Evolutionary conservation across 2,888 invertebrate genomes (phyloP).

Genomic region (Cataglyphis cursor): DNA sequence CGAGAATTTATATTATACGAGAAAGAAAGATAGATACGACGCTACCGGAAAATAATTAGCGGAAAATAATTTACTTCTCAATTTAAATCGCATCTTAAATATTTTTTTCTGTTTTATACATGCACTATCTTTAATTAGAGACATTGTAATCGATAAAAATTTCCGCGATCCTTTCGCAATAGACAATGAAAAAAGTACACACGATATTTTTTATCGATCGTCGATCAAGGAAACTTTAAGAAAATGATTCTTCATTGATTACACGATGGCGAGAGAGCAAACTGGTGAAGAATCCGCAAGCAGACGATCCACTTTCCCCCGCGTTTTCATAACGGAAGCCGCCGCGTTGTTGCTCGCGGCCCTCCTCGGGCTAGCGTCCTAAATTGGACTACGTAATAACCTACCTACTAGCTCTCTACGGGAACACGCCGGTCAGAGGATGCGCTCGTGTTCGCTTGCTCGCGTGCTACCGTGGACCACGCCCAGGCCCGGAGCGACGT

Average conservation of each 20-base stretch:
- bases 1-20: neutral
- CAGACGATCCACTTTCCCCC: conserved; percentile 6
- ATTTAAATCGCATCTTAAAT: neutral
- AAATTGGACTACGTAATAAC: conserved; percentile 83
- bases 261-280: neutral
- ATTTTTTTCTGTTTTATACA: neutral
- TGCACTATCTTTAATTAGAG: neutral
- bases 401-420: conserved; percentile 65
- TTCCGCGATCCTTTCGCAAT: neutral
- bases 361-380: conserved; percentile 67
- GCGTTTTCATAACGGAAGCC: conserved; percentile 36
- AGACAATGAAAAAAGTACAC: neutral
- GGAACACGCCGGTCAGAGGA: conserved; percentile 34
- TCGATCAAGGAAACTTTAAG: neutral
- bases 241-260: neutral
- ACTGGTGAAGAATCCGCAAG: neutral
- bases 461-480: conserved; percentile 82
- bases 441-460: conserved; percentile 43
- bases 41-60: neutral
- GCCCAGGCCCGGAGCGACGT: conserved; percentile 84
- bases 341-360: neutral
- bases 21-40: conserved; percentile 8
- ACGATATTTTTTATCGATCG: neutral
- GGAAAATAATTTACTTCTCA: neutral
- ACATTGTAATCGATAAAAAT: conserved; percentile 10